Base-by-base conservation (phyloP, 2,888 invertebrate genomes). In the Lydus trimaculatus region DNA sequence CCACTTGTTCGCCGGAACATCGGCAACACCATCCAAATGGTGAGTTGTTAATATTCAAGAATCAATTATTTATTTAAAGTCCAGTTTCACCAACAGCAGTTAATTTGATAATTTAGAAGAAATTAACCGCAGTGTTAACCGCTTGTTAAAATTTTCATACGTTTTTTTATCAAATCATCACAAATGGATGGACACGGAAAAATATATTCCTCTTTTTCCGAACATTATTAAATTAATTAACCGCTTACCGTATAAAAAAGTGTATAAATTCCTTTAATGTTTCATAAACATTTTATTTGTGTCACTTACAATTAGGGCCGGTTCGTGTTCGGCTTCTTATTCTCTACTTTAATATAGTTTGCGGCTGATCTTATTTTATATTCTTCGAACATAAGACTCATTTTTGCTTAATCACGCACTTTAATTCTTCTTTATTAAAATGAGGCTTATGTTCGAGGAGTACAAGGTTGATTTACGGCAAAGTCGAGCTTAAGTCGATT, bases 1-100 rank as follows among this genome's bases (percentile, higher is more conserved):
- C 83, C 28, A 81, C 83, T 69, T 83, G 83, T 36, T 82, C 84
- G 2, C 80, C 79, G 48, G 76, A 77, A 65, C 79, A 78, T 65
- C 78, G 75, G 52, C 77, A 78, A 70, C 82, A 81, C 61, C 79
- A 81, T 69, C 76, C 78, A 20, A 79, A 75, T 31, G 82, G 82
- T 82, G 76, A 77, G 80, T 36, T 9, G 9, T 9, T 25, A 28
- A 58, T 9, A 31, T 59, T 58, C 31, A 58, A 58, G 8, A 61
- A 23, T 61, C 31, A 31, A 5, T 6, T 1, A 31, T 3, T 7
- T 15, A 36, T 13, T 13, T 39, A 63, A 25, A 9, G 13, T 43
- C 8, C 7, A 17, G 1, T n/a, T 2, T 13, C 11, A 36, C 6
- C 15, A 36, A 36, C 4, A 36, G 2, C 36, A 36, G 4, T 36